Conservation (phyloP, 2,888 invertebrate species). For the Phasia obesa region DNA sequence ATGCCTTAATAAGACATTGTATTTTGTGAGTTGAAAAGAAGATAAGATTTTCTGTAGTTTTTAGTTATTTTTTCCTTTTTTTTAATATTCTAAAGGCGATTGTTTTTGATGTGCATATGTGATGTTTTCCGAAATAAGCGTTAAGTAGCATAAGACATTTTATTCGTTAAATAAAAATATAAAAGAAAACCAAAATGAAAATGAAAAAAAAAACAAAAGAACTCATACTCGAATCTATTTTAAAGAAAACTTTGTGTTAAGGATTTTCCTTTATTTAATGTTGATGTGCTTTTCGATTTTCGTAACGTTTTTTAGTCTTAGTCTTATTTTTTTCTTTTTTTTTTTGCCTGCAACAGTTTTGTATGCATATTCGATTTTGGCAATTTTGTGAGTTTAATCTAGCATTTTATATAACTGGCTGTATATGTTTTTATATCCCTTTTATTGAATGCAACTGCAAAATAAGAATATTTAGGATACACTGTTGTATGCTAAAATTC, state of each 20-base stretch:
- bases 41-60: not conserved
- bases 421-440: too few species aligned
- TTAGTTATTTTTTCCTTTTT: too few species aligned
- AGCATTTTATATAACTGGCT: too few species aligned
- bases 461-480: too few species aligned
- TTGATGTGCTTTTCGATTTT: not conserved
- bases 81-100: slow-evolving; percentile 43
- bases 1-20: slow-evolving; percentile 7
- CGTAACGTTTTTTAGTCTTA: too few species aligned
- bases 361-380: not conserved
- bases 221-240: too few species aligned
- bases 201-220: too few species aligned
- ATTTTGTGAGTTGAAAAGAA: not conserved
- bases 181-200: slow-evolving; percentile 19
- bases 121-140: slow-evolving; percentile 72
- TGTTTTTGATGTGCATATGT: slow-evolving; percentile 71
- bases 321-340: slow-evolving; percentile 1
- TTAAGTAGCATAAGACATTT: slow-evolving; percentile 60
- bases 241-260: not conserved
- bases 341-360: not conserved
- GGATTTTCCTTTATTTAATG: not conserved
- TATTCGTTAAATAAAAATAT: not conserved
- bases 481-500: too few species aligned
- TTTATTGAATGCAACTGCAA: too few species aligned
- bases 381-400: too few species aligned